Conservation (phyloP, 2,888 invertebrate genomes). For the Melieria omissa region DNA sequence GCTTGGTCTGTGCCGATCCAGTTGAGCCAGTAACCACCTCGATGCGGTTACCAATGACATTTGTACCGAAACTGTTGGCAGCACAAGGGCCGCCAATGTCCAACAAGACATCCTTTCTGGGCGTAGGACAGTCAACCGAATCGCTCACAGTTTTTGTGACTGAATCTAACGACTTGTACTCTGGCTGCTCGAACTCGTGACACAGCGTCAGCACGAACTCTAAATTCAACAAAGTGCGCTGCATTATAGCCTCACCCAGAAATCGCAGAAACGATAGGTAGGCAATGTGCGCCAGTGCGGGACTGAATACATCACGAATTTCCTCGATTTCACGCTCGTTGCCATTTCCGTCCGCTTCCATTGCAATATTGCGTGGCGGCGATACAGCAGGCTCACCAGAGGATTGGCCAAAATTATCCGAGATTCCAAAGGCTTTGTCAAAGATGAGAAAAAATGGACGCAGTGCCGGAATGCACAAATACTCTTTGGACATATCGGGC, state of each 20-base stretch:
- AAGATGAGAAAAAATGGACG: slow-evolving; percentile 84
- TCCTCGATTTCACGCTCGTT: slow-evolving; percentile 76
- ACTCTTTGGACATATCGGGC: slow-evolving; percentile 80
- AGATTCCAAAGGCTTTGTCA: slow-evolving; percentile 72
- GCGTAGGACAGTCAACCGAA: slow-evolving; percentile 38
- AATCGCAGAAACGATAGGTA: slow-evolving; percentile 82
- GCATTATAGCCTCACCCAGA: slow-evolving; percentile 77
- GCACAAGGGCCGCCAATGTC: slow-evolving; percentile 47
- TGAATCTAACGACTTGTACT: slow-evolving; percentile 49
- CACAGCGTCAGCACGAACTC: slow-evolving; percentile 82
- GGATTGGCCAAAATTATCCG: slow-evolving; percentile 56
- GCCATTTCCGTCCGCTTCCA: slow-evolving; percentile 43
- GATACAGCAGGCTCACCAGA: slow-evolving; percentile 53
- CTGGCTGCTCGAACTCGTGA: slow-evolving; percentile 75
- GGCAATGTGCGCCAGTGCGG: slow-evolving; percentile 84
- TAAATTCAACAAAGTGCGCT: slow-evolving; percentile 80
- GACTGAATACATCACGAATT: slow-evolving; percentile 82
- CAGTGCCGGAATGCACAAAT: slow-evolving; percentile 77
- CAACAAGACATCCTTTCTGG: slow-evolving; percentile 25
- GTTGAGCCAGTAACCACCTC: slow-evolving; percentile 69
- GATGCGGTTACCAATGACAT: slow-evolving; percentile 87
- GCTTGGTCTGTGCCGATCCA: slow-evolving; percentile 41
- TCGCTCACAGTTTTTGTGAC: slow-evolving; percentile 18
- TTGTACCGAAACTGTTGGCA: slow-evolving; percentile 82
- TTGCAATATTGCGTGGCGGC: slow-evolving; percentile 39